Percentiles rank a stretch among this genome's conserved stretches.
These are phyloP conservation scores for Graphium colonna DNA, from an alignment of 2,888 invertebrate species.

Conservation along the genomic window DNA sequence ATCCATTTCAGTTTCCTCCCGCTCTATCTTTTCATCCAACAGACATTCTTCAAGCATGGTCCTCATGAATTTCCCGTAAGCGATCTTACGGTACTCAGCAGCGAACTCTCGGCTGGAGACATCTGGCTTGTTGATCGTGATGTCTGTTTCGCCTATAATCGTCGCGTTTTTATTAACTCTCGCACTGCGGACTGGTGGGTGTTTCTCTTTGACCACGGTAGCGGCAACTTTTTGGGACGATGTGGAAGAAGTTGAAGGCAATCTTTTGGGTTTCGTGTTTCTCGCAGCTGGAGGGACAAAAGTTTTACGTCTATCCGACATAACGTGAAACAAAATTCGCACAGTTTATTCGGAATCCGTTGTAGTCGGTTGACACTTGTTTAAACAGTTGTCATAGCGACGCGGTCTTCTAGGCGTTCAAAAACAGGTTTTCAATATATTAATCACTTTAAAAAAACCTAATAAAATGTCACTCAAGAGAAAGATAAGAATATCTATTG, in stretches of 20 bases:
- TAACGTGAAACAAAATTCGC: slow-evolving; percentile 27
- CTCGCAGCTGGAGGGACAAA: slow-evolving; percentile 42
- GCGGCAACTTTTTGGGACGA: slow-evolving; percentile 36
- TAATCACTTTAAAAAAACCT: too few species aligned
- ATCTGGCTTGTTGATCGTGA: slow-evolving; percentile 44
- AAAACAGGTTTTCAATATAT: neutral
- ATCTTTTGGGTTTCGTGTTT: slow-evolving; percentile 42
- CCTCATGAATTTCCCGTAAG: slow-evolving; percentile 58
- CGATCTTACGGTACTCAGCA: slow-evolving; percentile 48
- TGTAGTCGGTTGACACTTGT: neutral
- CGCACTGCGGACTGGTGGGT: slow-evolving; percentile 27
- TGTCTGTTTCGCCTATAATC: slow-evolving; percentile 38
- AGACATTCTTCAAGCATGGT: slow-evolving; percentile 61
- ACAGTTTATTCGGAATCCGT: neutral
- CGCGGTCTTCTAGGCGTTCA: slow-evolving; percentile 27
- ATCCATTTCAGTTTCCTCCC: slow-evolving; percentile 63
- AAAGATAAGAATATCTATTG: too few species aligned
- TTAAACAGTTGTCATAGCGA: slow-evolving; percentile 58
- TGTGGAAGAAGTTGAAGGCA: slow-evolving; percentile 38
- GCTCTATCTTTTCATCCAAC: slow-evolving; percentile 59
- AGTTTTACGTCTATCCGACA: slow-evolving; percentile 55
- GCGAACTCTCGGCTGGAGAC: slow-evolving; percentile 44
- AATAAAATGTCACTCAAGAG: too few species aligned
- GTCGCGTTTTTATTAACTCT: slow-evolving; percentile 44
- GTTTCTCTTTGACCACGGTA: slow-evolving; percentile 29